Evolutionary conservation across 2,113 vertebrate species (phyloP).

Genomic region (Chroicocephalus ridibundus): DNA sequence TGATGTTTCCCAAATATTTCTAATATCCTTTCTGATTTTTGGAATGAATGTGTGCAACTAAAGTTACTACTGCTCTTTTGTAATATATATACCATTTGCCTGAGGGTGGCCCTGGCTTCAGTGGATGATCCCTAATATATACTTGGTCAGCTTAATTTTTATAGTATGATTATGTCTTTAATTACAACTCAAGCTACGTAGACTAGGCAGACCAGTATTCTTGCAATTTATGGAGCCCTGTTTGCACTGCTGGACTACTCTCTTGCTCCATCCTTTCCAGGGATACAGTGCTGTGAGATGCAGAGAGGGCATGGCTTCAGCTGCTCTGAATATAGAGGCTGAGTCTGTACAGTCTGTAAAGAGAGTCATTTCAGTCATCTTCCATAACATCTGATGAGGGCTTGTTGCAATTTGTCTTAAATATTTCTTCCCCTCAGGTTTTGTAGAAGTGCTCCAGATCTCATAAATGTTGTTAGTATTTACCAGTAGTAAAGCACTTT

Average conservation of each 20-base stretch:
- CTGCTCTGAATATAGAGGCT: neutral
- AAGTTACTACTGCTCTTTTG: neutral
- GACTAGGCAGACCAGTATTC: neutral
- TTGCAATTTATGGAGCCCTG: neutral
- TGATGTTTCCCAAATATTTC: neutral
- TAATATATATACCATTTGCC: neutral
- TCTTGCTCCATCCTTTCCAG: neutral
- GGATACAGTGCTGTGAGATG: neutral
- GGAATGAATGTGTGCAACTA: neutral
- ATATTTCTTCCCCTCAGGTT: neutral
- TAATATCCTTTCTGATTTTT: neutral
- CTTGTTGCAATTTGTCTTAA: neutral
- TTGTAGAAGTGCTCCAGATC: neutral
- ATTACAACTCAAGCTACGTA: neutral
- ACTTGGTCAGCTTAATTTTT: neutral
- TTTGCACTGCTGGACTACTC: neutral
- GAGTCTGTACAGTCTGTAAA: neutral
- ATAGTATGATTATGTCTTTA: neutral
- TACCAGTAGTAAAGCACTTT: neutral
- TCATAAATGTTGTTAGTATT: neutral
- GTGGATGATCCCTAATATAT: neutral
- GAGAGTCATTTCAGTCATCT: neutral
- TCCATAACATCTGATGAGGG: neutral
- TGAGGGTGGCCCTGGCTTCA: neutral
- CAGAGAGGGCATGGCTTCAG: neutral